phyloP scores from a whole-genome alignment of 92 coral and sea anemone genomes.

The Isaurus tuberculatus region DNA sequence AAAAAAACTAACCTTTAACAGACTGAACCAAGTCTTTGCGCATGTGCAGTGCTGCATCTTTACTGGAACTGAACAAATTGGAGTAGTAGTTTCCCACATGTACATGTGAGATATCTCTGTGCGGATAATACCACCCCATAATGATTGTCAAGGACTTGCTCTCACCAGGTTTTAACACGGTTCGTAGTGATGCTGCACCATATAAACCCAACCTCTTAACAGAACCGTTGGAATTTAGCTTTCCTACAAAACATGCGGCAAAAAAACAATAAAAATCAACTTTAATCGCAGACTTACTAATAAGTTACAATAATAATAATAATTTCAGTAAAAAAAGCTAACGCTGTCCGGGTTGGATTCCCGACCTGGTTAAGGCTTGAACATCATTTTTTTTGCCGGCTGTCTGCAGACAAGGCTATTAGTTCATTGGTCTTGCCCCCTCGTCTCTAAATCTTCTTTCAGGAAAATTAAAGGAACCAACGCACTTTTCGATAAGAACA shows the following conservation, averaged over 20 bases:
- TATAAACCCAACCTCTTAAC: conserved; percentile 63
- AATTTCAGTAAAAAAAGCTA: no score
- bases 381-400: neutral
- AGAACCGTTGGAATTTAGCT: conserved; percentile 49
- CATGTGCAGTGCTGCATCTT: conserved; percentile 79
- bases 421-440: no score
- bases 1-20: conserved; percentile 23
- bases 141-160: conserved; percentile 80
- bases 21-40: conserved; percentile 72
- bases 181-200: conserved; percentile 73
- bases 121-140: conserved; percentile 87
- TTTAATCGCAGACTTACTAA: no score
- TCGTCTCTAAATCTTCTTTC: no score
- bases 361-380: neutral
- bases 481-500: no score
- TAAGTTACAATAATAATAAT: no score
- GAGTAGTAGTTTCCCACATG: conserved; percentile 81
- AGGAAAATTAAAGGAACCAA: no score
- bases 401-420: no score
- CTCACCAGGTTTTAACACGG: conserved; percentile 76
- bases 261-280: no score
- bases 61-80: conserved; percentile 74
- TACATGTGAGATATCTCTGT: conserved; percentile 79
- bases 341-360: no score
- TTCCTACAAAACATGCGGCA: conserved; percentile 50